Evolutionary conservation across 2,888 invertebrate genomes (phyloP).

Genomic region (Ptilodon capucinus): DNA sequence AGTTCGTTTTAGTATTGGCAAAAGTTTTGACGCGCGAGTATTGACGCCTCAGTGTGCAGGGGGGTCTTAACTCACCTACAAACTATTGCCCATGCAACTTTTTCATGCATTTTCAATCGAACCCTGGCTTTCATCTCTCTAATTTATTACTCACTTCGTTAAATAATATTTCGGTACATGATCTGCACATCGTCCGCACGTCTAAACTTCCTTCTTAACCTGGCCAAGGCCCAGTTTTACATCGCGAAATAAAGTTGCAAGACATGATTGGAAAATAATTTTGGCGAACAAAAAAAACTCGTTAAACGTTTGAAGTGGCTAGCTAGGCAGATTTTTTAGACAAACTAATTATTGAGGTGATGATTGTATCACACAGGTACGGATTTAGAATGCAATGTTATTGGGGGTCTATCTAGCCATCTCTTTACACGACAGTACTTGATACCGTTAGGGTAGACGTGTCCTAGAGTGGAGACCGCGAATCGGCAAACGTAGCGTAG

Average conservation of each 20-base stretch:
- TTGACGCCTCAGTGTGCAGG: no score
- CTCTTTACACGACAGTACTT: no score
- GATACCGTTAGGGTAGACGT: no score
- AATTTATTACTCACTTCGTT: slow-evolving; percentile 12
- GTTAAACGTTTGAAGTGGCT: background rate
- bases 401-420: background rate
- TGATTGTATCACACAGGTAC: background rate
- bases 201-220: slow-evolving; percentile 31
- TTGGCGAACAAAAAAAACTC: background rate
- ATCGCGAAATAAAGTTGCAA: slow-evolving; percentile 15
- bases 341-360: background rate
- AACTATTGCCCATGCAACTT: background rate
- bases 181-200: slow-evolving; percentile 26
- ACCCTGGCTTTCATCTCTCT: slow-evolving; percentile 4
- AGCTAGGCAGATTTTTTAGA: background rate
- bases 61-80: background rate
- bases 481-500: no score
- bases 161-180: slow-evolving; percentile 18
- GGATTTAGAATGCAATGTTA: background rate
- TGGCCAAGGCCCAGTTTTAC: slow-evolving; percentile 12
- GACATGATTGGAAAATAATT: background rate
- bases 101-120: slow-evolving; percentile 14
- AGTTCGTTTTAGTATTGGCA: no score
- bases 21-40: no score
- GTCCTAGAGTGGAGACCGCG: no score